Evolutionary conservation across 2,888 invertebrate species (phyloP).

Genomic region (Sarcophaga variegata): DNA sequence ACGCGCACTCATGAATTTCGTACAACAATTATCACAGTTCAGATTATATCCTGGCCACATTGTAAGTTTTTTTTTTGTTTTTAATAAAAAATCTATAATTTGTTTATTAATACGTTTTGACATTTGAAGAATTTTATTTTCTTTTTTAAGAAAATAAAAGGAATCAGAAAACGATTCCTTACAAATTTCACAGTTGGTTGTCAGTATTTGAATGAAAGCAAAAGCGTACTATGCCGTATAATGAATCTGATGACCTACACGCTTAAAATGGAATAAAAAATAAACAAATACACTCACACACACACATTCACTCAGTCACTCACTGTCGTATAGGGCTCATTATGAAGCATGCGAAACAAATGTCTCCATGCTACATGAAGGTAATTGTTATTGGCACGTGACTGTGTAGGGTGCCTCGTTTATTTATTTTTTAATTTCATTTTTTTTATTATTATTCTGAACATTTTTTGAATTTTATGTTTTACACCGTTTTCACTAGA

Average conservation of each 20-base stretch:
- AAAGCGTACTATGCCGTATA: neutral
- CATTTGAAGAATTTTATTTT: neutral
- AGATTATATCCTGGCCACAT: neutral
- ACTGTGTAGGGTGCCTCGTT: slow-evolving; percentile 59
- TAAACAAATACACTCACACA: slow-evolving; percentile 22
- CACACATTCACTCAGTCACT: no score
- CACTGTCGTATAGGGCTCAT: neutral
- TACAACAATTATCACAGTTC: slow-evolving; percentile 53
- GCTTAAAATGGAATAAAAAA: slow-evolving; percentile 21
- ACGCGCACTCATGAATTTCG: slow-evolving; percentile 34
- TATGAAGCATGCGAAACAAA: slow-evolving; percentile 15
- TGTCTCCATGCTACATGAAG: slow-evolving; percentile 23
- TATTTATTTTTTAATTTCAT: neutral
- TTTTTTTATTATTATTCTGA: no score
- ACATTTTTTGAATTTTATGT: no score
- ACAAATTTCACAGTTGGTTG: slow-evolving; percentile 55
- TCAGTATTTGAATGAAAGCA: slow-evolving; percentile 30
- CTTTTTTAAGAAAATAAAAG: neutral
- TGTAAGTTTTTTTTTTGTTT: neutral
- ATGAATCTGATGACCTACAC: slow-evolving; percentile 48
- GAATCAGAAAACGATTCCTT: slow-evolving; percentile 22
- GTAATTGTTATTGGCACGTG: slow-evolving; percentile 69
- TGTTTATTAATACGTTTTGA: neutral
- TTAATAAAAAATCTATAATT: neutral
- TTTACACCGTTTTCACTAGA: no score